These are phyloP conservation scores for Barnardius zonarius DNA, from an alignment of 2,113 vertebrate genomes.

Conservation along the genomic window DNA sequence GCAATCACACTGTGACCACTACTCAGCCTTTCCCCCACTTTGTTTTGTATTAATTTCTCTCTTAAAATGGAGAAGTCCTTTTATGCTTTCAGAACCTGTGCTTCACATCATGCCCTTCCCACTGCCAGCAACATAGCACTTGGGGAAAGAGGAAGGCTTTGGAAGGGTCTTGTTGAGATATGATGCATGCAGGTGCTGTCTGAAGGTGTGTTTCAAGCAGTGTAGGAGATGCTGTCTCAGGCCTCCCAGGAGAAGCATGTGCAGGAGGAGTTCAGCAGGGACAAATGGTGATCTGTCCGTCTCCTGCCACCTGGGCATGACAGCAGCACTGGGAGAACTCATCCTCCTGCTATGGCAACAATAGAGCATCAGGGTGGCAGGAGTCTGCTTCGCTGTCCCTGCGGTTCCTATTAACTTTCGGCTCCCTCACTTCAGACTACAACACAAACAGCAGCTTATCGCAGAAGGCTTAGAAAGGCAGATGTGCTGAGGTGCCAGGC, in stretches of 20 bases:
- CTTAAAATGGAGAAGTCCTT: neutral
- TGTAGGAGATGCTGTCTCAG: neutral
- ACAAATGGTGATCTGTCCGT: rapidly evolving
- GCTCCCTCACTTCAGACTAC: neutral
- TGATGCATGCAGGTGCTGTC: neutral
- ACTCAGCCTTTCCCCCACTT: neutral
- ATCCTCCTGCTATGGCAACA: rapidly evolving
- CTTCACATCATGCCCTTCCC: neutral
- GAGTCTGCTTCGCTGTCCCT: neutral
- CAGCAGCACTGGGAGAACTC: rapidly evolving
- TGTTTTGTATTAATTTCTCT: neutral
- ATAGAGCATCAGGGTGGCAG: rapidly evolving
- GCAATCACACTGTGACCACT: rapidly evolving
- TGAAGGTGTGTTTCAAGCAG: neutral
- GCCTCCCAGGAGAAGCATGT: rapidly evolving
- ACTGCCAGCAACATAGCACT: rapidly evolving
- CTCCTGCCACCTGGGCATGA: neutral
- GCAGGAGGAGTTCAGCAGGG: neutral
- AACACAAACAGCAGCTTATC: neutral
- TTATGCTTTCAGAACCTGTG: neutral
- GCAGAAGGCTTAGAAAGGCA: neutral
- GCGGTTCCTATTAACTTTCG: neutral
- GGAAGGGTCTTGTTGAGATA: rapidly evolving
- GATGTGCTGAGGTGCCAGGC: neutral
- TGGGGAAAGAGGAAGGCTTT: rapidly evolving